Conservation (phyloP, 2,888 invertebrate genomes). For the Meiosimyza decipiens region DNA sequence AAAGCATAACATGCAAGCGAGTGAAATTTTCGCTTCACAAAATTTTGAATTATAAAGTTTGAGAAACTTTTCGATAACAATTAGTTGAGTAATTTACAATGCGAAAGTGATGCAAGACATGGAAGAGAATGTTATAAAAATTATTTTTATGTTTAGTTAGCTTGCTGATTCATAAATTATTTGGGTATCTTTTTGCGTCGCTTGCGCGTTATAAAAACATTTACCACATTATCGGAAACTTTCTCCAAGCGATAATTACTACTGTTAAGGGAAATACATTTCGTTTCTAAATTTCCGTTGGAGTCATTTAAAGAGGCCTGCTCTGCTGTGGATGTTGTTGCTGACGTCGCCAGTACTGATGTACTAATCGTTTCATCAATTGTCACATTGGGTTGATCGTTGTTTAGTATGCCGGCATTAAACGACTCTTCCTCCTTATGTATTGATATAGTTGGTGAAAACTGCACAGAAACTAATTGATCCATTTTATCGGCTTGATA, state of each 20-base stretch:
- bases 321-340: not conserved
- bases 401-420: too few species aligned
- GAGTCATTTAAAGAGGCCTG: not conserved
- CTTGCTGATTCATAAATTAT: too few species aligned
- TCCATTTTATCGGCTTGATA: not conserved
- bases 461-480: too few species aligned
- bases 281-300: conserved; percentile 43
- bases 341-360: not conserved
- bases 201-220: conserved; percentile 57
- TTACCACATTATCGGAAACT: conserved; percentile 54
- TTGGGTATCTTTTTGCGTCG: conserved; percentile 40
- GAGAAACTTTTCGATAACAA: too few species aligned
- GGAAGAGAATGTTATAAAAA: too few species aligned
- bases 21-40: too few species aligned
- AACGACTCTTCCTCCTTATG: not conserved
- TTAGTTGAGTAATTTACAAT: too few species aligned
- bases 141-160: too few species aligned
- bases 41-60: too few species aligned
- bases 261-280: conserved; percentile 56
- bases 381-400: not conserved
- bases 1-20: too few species aligned
- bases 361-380: conserved; percentile 10
- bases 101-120: too few species aligned
- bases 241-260: conserved; percentile 60
- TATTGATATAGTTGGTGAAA: too few species aligned